Conservation (phyloP, 2,797 vertebrate species). For the Spinibarbus caldwelli region DNA sequence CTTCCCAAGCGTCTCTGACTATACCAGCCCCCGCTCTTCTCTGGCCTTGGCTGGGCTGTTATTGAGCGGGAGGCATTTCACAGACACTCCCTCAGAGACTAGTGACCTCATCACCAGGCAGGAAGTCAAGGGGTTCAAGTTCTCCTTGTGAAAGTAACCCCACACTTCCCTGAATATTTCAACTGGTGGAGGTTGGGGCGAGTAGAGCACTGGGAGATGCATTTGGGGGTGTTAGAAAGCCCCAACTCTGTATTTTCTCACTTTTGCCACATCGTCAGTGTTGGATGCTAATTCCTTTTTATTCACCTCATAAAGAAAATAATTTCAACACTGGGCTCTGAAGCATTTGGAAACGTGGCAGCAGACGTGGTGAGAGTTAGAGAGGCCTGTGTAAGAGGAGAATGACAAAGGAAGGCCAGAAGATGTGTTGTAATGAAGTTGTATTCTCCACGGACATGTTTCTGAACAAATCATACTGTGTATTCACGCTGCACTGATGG, state of each 20-base stretch:
- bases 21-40: constrained; percentile 33
- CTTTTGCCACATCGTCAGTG: constrained; percentile 69
- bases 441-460: not conserved
- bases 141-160: constrained; percentile 79
- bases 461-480: constrained; percentile 1
- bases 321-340: constrained; percentile 25
- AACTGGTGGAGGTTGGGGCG: constrained; percentile 47
- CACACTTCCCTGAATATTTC: constrained; percentile 75
- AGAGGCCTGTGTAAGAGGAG: not conserved
- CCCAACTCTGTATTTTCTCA: constrained; percentile 65
- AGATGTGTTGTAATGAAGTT: constrained; percentile 32
- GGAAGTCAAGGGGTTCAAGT: constrained; percentile 82
- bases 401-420: constrained; percentile 6
- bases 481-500: not conserved
- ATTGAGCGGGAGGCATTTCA: constrained; percentile 74
- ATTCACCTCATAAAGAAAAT: constrained; percentile 58
- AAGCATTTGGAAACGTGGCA: constrained; percentile 27
- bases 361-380: constrained; percentile 10
- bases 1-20: not conserved
- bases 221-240: constrained; percentile 62
- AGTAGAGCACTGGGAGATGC: not conserved
- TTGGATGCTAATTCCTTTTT: constrained; percentile 52
- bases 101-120: constrained; percentile 83
- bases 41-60: constrained; percentile 64
- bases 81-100: constrained; percentile 78